Base-by-base conservation (phyloP, 2,113 vertebrate genomes). In the Poicephalus meyeri region DNA sequence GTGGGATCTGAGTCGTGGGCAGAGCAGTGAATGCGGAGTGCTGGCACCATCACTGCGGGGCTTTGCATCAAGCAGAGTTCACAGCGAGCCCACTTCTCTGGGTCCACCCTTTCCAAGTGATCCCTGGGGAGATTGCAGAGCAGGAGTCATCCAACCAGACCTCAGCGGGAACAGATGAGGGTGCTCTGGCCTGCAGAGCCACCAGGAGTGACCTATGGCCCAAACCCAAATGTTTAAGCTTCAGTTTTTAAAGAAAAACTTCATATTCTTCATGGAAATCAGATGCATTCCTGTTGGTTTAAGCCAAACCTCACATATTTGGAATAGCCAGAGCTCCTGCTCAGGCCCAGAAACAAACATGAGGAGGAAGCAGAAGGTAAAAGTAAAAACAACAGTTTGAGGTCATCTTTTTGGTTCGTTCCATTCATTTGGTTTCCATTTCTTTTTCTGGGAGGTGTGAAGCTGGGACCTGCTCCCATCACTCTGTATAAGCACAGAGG, bases 251-350 rank as follows among this genome's bases (percentile, higher is more conserved):
- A 70, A 78, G 86, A 44, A 91, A 77, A 77, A 26, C 10, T 60
- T 71, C 31, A 16, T 86, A 63, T 73, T 80, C 50, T 66, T 80
- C 83, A 58, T 47, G 47, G 80, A 86, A 92, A 96, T 46, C 72
- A 58, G 80, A 16, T 78, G 83, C 20, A 39, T 88, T 83, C 42
- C 39, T 88, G 26, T 15, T 69, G 13, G 35, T 77, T 68, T 76
- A 69, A 93, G 41, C 52, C 82, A 91, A 90, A 65, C n/a, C 53
- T 90, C 76, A 55, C 52, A 47, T 2, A 9, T 20, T 24, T 86
- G 76, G 71, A 21, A 80, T 10, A 18, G 41, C 37, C 28, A 18
- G 24, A 26, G 29, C n/a, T 65, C 18, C 31, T 69, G 6, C 11
- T 65, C 44, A 23, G 56, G 61, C 39, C 85, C 33, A 85, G 60